Evolutionary conservation across 1,140 invertebrate genomes (phyloP).

Genomic region (Mamestra configurata): DNA sequence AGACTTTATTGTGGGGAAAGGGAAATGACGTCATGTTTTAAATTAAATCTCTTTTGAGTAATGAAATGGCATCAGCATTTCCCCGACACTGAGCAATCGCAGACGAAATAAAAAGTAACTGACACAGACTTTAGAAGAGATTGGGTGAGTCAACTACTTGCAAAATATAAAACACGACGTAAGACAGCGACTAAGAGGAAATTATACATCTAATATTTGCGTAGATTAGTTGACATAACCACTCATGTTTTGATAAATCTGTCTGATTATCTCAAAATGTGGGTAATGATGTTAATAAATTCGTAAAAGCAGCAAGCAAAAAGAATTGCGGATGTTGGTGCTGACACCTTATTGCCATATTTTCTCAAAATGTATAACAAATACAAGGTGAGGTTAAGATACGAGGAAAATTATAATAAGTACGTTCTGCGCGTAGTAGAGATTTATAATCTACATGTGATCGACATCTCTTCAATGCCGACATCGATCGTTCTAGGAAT

Average conservation of each 20-base stretch:
- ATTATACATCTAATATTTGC: constrained; percentile 4
- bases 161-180: constrained; percentile 34
- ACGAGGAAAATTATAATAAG: too few relatives aligned
- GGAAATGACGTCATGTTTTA: constrained; percentile 25
- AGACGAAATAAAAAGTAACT: constrained; percentile 45
- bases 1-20: not conserved
- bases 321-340: too few relatives aligned
- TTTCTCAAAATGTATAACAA: too few relatives aligned
- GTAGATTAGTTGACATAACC: not conserved
- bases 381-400: too few relatives aligned
- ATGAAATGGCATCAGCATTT: constrained; percentile 7
- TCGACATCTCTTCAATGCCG: not conserved
- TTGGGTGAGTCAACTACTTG: constrained; percentile 52
- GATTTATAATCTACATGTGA: not conserved
- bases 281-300: too few relatives aligned
- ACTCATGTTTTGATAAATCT: not conserved
- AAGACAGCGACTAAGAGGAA: constrained; percentile 30
- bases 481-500: not conserved
- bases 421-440: not conserved
- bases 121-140: constrained; percentile 30
- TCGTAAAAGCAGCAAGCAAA: too few relatives aligned
- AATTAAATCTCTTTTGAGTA: constrained; percentile 3
- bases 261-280: not conserved
- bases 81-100: constrained; percentile 39
- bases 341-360: too few relatives aligned